Percentiles rank a stretch among this genome's conserved stretches.
phyloP scores from a whole-genome alignment of 2,113 vertebrate genomes.

The Mixornis gularis region DNA sequence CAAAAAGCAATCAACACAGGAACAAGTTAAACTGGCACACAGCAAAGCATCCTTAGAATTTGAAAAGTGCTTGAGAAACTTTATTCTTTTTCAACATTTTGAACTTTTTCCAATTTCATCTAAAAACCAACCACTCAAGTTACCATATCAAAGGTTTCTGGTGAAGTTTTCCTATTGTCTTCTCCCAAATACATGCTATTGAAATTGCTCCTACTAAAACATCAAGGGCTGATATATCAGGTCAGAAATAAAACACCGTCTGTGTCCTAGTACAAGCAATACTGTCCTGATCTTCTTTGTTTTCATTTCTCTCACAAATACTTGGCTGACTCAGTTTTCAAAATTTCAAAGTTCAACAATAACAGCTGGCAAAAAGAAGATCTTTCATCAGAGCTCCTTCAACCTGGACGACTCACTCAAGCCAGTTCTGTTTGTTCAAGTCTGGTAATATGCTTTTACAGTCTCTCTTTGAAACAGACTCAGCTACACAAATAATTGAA shows the following conservation, averaged over 20 bases:
- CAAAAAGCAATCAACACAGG: neutral
- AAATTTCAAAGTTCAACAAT: neutral
- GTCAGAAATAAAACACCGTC: neutral
- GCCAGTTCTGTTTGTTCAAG: neutral
- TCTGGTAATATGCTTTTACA: neutral
- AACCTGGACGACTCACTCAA: neutral
- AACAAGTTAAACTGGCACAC: neutral
- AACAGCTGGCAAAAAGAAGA: neutral
- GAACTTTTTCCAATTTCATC: neutral
- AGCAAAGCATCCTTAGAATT: neutral
- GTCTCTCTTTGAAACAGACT: neutral
- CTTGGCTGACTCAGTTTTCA: neutral
- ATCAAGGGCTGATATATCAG: neutral
- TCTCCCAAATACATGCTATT: neutral
- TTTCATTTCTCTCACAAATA: neutral
- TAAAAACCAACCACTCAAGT: neutral
- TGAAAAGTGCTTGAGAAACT: neutral
- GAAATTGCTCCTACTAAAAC: neutral
- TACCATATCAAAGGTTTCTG: neutral
- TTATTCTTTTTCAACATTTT: neutral
- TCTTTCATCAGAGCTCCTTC: neutral
- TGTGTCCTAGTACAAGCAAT: neutral
- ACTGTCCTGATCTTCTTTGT: neutral
- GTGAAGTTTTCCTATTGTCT: neutral
- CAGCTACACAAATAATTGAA: neutral